Base-by-base conservation (phyloP, 2,888 invertebrate genomes). In the Pterostichus madidus region DNA sequence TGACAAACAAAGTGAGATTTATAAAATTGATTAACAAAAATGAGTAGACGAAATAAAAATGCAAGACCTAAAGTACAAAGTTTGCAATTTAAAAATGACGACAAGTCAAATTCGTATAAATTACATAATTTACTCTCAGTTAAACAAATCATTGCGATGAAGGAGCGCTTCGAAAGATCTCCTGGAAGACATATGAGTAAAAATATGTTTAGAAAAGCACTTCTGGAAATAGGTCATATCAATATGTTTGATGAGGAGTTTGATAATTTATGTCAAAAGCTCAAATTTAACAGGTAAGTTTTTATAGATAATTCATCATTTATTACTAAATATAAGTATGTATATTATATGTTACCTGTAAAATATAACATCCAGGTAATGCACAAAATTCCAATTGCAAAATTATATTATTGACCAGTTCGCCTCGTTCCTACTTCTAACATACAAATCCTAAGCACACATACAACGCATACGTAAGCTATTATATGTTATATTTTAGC, bases 251-350 rank as follows among this genome's bases (percentile, higher is more conserved):
- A 93, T 49, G 91, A 92, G 0, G 93, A 94, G 61, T 94, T 91
- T 84, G 91, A 93, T 61, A 91, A 92, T 85, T 88, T 94, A 15
- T 95, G 94, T 88, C 88, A 92, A 83, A 93, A 94, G 90, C 93
- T 93, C 87, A 87, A 87, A 84, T 85, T 85, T 17, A 85, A 85
- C 84, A 87, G 89, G 88, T 88, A 86, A 82, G 59, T 53, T 15
- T 15, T 15, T 24, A 24, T 24, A 24, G 24, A 24, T 24, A 24
- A 24, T 2, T 24, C 1, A 24, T 24, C 2, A 2, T 3, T 24
- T 2, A 3, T 1, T 24, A 24, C 24, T 24, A n/a, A n/a, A n/a
- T 3, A 24, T 24, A 3, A 24, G 3, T 24, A 3, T 24, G 24
- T 24, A 24, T 24, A 24, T 24, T 24, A 24, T 24, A 24, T 24